These are phyloP conservation scores for Diaprepes abbreviatus DNA, from an alignment of 2,888 invertebrate species.

Conservation along the genomic window DNA sequence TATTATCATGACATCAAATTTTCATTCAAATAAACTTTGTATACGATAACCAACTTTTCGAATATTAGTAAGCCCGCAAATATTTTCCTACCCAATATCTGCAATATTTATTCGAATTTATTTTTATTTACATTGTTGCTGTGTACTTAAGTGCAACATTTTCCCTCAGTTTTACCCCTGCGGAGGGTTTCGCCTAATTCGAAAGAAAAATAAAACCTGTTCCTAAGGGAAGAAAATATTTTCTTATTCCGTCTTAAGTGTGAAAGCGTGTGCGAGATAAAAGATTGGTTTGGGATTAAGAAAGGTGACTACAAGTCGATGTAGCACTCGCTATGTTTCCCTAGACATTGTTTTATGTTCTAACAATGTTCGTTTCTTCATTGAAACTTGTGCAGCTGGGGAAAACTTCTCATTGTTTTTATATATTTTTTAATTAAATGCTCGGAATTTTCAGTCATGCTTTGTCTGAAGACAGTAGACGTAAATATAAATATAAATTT, in stretches of 20 bases:
- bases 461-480: too few relatives aligned
- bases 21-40: too few relatives aligned
- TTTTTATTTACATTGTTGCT: constrained; percentile 2
- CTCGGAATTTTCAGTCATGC: too few relatives aligned
- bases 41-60: too few relatives aligned
- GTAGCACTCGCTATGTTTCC: constrained; percentile 18
- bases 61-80: too few relatives aligned
- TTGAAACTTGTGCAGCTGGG: too few relatives aligned
- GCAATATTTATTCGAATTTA: too few relatives aligned
- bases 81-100: too few relatives aligned
- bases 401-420: too few relatives aligned
- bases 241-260: constrained; percentile 66
- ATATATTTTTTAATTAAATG: too few relatives aligned
- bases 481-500: too few relatives aligned
- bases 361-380: constrained; percentile 35
- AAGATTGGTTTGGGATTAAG: constrained; percentile 70
- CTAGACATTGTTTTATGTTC: constrained; percentile 31
- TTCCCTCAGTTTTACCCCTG: neutral
- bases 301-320: constrained; percentile 57
- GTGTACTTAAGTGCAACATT: neutral
- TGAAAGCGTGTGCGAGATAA: constrained; percentile 68
- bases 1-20: too few relatives aligned
- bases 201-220: constrained; percentile 58
- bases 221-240: constrained; percentile 62
- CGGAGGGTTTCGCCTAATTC: constrained; percentile 46